A percentile compares a stretch with the other conserved stretches of the same genome.
These are phyloP conservation scores for Drosophila kambysellisi DNA, from an alignment of 2,888 invertebrate species.

Conservation along the genomic window DNA sequence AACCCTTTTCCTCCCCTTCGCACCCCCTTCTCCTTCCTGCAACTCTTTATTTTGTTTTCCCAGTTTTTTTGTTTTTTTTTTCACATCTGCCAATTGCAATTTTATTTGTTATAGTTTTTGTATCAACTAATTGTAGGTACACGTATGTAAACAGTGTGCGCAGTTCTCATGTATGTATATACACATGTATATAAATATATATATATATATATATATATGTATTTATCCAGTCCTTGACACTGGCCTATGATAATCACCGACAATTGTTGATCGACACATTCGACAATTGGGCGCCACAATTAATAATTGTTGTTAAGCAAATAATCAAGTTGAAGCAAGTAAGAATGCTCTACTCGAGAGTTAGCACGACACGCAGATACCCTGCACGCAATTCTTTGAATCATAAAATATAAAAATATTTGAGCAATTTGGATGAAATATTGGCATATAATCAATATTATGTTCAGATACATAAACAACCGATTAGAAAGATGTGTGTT, in stretches of 20 bases:
- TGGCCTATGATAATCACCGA: conserved; percentile 42
- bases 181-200: too few relatives aligned
- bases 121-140: conserved; percentile 57
- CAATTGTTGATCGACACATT: conserved; percentile 63
- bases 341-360: neutral
- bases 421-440: neutral
- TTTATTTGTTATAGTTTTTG: conserved; percentile 62
- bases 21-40: too few relatives aligned
- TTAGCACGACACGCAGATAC: conserved; percentile 1
- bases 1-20: neutral
- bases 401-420: neutral
- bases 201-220: neutral
- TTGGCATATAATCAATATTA: neutral
- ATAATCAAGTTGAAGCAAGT: conserved; percentile 31
- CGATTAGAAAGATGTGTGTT: neutral
- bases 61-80: conserved; percentile 1
- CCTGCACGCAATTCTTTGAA: neutral
- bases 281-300: conserved; percentile 66
- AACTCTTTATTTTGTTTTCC: conserved; percentile 10
- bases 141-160: conserved; percentile 53
- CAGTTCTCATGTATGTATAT: conserved; percentile 44
- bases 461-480: neutral
- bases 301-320: conserved; percentile 35
- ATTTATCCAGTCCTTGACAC: conserved; percentile 6
- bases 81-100: conserved; percentile 30